Base-by-base conservation (phyloP, 37 sponge, comb jelly and placozoan genomes). In the Ephydatia muelleri region DNA sequence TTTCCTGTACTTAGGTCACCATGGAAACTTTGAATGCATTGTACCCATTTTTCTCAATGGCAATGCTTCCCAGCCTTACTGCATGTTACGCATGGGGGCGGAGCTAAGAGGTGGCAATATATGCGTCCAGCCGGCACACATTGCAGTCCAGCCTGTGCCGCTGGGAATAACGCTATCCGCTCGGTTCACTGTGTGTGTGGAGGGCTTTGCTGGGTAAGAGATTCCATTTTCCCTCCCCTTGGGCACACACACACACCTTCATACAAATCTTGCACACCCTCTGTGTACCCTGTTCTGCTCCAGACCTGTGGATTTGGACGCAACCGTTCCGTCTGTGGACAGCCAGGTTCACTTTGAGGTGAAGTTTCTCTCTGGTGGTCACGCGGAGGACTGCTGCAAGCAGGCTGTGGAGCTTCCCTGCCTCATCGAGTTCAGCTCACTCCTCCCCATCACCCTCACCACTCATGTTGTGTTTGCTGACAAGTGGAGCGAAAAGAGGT, bases 121-220 rank as follows among this genome's bases (percentile, higher is more conserved):
- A 35, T 25, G 73, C n/a, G 65, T 83, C 38, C 65, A 66, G 31
- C 87, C 95, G 3, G 27, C 65, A 29, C 69, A 35, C 34, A 49
- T 95, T 2, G 77, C 73, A 3, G 22, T 95, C 16, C 82, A 81
- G 0, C 92, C 95, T 27, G 89, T 89, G 32, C 95, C 95, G 2
- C 85, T 95, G 21, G 80, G 78, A 31, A 64, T 89, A 26, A 73
- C 80, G n/a, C 73, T 91, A 3, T 71, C 73, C 3, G 89, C 92
- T 35, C 76, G 83, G 75, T 91, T 88, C 33, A 38, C 38, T 38
- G 65, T 95, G 36, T 65, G 68, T 28, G 77, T 89, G 65, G 32
- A 86, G 22, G 80, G 82, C 73, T 91, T 88, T 80, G 23, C 72
- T 2, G 67, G 75, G 94, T 94, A 30, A 84, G 86, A n/a, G 31